Conservation (phyloP, 2,888 invertebrate species). For the Melitaea athalia region DNA sequence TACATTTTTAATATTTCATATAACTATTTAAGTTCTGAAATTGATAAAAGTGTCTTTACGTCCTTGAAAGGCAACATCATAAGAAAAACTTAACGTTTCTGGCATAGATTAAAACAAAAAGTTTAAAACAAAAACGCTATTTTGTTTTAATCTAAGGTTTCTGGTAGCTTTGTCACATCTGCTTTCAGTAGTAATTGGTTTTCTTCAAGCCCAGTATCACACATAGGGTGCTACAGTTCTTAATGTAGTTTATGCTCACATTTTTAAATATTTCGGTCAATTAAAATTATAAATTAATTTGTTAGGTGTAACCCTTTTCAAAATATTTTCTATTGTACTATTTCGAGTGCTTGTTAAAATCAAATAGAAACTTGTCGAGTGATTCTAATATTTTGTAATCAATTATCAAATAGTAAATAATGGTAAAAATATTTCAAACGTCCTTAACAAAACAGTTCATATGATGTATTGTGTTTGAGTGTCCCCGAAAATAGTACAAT, state of each 20-base stretch:
- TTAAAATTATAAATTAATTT: not conserved
- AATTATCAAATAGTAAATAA: constrained; percentile 52
- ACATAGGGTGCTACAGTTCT: too few species aligned
- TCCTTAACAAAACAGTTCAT: constrained; percentile 56
- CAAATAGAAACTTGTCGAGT: constrained; percentile 35
- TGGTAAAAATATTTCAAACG: constrained; percentile 60
- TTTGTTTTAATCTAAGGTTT: too few species aligned
- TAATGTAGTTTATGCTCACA: not conserved
- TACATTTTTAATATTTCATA: too few species aligned
- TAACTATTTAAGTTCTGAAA: too few species aligned
- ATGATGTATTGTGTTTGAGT: constrained; percentile 55
- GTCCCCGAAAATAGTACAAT: constrained; percentile 67
- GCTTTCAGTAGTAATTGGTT: too few species aligned
- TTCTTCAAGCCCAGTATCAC: too few species aligned
- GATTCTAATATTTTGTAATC: constrained; percentile 39
- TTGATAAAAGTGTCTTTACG: too few species aligned
- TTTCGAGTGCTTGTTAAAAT: constrained; percentile 34
- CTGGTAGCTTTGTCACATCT: too few species aligned
- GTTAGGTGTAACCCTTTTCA: not conserved
- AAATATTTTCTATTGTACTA: constrained; percentile 25
- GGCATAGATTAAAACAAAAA: too few species aligned
- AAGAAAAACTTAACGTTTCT: too few species aligned
- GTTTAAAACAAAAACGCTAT: too few species aligned
- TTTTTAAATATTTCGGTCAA: not conserved
- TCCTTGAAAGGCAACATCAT: too few species aligned